phyloP scores from a whole-genome alignment of 1,140 invertebrate species.

The Mactra quadrangularis region DNA sequence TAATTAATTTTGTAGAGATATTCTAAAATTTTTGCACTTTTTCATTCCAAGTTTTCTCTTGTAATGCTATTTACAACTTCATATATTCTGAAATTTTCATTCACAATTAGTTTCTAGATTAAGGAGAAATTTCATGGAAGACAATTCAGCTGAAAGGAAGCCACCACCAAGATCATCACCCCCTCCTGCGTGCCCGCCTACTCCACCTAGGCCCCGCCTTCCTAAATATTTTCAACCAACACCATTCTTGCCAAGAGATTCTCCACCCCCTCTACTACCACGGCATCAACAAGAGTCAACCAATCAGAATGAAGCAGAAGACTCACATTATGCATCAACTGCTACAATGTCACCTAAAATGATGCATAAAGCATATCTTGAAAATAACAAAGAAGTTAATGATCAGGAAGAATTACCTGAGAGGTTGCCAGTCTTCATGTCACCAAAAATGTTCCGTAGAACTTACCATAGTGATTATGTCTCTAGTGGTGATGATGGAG shows the following conservation, averaged over 20 bases:
- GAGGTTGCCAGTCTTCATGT: not conserved
- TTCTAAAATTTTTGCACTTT: not conserved
- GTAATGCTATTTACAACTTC: not conserved
- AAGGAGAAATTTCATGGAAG: constrained; percentile 13
- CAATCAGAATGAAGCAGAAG: too few species aligned
- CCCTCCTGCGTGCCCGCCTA: constrained; percentile 56
- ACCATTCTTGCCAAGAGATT: constrained; percentile 44
- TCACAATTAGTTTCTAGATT: constrained; percentile 57
- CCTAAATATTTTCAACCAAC: constrained; percentile 49
- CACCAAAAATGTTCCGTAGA: not conserved
- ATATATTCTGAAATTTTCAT: not conserved
- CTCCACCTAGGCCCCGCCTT: constrained; percentile 52
- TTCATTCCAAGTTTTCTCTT: not conserved
- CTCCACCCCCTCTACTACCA: constrained; percentile 45
- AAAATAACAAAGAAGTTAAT: too few species aligned
- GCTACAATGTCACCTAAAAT: too few species aligned
- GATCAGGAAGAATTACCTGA: not conserved
- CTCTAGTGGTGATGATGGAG: not conserved
- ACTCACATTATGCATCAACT: too few species aligned
- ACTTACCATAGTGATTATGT: not conserved
- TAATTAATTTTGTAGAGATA: not conserved
- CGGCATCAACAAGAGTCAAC: not conserved
- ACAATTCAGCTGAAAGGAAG: constrained; percentile 10
- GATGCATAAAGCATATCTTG: too few species aligned
- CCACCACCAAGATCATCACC: constrained; percentile 10